Conservation (phyloP, 2,113 vertebrate genomes). For the Trematocara variabile region DNA sequence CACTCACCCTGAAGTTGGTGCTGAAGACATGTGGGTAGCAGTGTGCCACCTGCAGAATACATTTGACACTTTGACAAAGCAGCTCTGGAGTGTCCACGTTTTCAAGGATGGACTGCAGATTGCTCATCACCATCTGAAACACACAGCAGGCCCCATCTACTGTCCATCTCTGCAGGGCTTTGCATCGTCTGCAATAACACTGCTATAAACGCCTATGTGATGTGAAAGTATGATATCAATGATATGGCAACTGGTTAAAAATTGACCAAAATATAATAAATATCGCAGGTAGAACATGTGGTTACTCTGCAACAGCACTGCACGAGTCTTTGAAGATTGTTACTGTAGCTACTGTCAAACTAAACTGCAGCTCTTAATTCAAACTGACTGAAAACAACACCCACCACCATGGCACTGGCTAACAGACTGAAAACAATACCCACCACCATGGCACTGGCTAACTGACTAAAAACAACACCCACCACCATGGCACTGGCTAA, state of each 20-base stretch:
- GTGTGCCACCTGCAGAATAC: slow-evolving; percentile 93
- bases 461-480: background rate
- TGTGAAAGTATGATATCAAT: background rate
- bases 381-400: background rate
- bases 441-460: too few relatives aligned
- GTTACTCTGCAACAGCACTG: background rate
- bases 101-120: slow-evolving; percentile 95
- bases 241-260: background rate
- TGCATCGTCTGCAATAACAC: fast-evolving
- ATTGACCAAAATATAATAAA: background rate
- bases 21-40: slow-evolving; percentile 98
- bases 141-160: background rate
- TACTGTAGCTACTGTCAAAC: background rate
- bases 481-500: fast-evolving
- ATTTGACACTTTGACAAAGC: slow-evolving; percentile 94
- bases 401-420: fast-evolving
- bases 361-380: background rate
- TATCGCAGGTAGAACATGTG: fast-evolving
- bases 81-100: slow-evolving; percentile 98
- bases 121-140: slow-evolving; percentile 94
- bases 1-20: slow-evolving; percentile 94
- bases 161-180: background rate
- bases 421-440: background rate
- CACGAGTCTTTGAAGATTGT: background rate
- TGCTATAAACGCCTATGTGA: background rate